Conservation (phyloP, 2,113 vertebrate genomes). For the Menura novaehollandiae region DNA sequence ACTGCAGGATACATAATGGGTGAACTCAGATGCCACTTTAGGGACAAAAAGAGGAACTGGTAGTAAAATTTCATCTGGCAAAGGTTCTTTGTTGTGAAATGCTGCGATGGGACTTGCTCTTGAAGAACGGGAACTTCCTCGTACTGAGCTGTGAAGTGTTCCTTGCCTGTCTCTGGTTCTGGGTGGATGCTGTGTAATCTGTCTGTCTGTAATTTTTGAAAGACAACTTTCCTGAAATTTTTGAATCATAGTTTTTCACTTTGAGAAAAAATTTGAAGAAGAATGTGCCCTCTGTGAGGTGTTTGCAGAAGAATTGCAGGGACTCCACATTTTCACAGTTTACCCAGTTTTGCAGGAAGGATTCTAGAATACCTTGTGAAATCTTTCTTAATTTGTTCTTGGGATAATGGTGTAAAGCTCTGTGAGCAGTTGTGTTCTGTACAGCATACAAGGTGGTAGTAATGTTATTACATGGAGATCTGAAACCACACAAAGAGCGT, state of each 20-base stretch:
- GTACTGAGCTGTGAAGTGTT: not conserved
- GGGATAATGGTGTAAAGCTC: rapidly evolving
- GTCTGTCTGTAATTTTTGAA: not conserved
- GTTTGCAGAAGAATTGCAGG: not conserved
- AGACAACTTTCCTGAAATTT: not conserved
- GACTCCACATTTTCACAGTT: not conserved
- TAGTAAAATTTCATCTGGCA: not conserved
- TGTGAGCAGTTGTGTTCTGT: not conserved
- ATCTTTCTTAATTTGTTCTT: not conserved
- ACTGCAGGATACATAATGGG: not conserved
- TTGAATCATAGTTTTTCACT: not conserved
- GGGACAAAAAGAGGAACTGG: not conserved
- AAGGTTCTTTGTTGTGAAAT: conserved; percentile 9
- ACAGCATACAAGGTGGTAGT: too few species aligned
- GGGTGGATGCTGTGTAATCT: not conserved
- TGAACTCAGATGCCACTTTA: not conserved
- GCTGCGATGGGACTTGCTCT: not conserved
- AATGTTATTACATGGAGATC: not conserved
- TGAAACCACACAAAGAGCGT: not conserved
- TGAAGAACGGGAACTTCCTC: conserved; percentile 6
- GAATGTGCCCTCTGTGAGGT: not conserved
- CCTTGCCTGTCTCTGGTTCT: not conserved
- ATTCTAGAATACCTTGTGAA: not conserved
- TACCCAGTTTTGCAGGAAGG: not conserved
- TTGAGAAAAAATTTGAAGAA: not conserved